phyloP scores from a whole-genome alignment of 2,888 invertebrate genomes.

The Nowickia ferox region DNA sequence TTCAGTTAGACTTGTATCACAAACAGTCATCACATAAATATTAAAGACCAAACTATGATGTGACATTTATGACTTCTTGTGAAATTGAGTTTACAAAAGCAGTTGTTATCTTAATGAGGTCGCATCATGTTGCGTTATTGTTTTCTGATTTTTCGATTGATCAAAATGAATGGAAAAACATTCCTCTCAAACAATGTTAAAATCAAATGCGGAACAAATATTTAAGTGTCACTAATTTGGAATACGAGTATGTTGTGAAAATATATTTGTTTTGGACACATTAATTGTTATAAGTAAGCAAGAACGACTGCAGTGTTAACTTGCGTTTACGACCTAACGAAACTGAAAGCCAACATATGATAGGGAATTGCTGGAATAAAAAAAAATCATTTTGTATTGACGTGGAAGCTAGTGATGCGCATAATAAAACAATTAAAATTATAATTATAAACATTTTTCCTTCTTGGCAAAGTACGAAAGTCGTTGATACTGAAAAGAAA shows the following conservation, averaged over 20 bases:
- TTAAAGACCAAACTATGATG: slow-evolving; percentile 71
- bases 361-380: too few species aligned
- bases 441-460: too few species aligned
- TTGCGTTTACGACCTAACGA: too few species aligned
- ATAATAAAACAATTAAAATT: too few species aligned
- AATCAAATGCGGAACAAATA: slow-evolving; percentile 61
- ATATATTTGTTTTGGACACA: slow-evolving; percentile 33
- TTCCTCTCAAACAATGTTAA: background rate
- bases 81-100: slow-evolving; percentile 36
- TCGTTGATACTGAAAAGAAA: too few species aligned
- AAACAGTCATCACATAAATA: slow-evolving; percentile 80
- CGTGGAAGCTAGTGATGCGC: too few species aligned
- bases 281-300: background rate
- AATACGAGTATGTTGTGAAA: slow-evolving; percentile 66
- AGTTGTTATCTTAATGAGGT: slow-evolving; percentile 78
- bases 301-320: background rate
- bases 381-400: too few species aligned
- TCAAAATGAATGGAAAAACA: slow-evolving; percentile 25
- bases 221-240: slow-evolving; percentile 55
- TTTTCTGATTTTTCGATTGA: slow-evolving; percentile 41
- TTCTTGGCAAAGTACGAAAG: too few species aligned
- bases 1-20: slow-evolving; percentile 74
- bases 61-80: slow-evolving; percentile 80
- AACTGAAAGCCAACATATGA: too few species aligned
- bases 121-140: slow-evolving; percentile 62